Evolutionary conservation across 2,797 vertebrate genomes (phyloP).

Genomic region (Gymnothorax reevesii): DNA sequence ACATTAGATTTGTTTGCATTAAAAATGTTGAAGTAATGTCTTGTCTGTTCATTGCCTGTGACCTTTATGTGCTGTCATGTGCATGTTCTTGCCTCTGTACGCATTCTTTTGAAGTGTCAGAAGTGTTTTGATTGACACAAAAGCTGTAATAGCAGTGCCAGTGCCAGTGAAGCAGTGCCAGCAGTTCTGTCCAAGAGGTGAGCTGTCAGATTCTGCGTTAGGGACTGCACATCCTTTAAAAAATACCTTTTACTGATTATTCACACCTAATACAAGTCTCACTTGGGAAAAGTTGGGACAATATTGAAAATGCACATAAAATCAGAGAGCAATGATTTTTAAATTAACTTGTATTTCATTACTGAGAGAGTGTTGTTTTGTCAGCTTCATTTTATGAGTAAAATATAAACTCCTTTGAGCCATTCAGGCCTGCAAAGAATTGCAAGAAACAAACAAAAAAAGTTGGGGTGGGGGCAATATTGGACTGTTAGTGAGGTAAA

Average conservation of each 20-base stretch:
- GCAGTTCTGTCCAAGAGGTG: neutral
- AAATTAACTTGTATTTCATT: too few relatives aligned
- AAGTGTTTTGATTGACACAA: neutral
- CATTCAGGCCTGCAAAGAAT: too few relatives aligned
- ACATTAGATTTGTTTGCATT: constrained; percentile 40
- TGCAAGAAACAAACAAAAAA: too few relatives aligned
- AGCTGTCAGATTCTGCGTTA: neutral
- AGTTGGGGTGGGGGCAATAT: too few relatives aligned
- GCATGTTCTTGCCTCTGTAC: neutral
- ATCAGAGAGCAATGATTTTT: too few relatives aligned
- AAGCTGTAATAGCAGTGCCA: neutral
- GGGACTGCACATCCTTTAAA: neutral
- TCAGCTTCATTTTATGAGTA: too few relatives aligned
- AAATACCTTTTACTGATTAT: neutral
- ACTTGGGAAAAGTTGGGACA: neutral
- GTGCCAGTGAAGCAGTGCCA: neutral
- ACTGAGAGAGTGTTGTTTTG: too few relatives aligned
- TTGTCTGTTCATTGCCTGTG: neutral
- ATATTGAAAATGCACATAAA: too few relatives aligned
- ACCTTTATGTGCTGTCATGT: neutral
- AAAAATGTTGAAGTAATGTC: constrained; percentile 39
- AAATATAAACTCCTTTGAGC: too few relatives aligned
- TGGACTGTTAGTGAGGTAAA: too few relatives aligned
- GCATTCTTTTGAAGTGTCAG: neutral
- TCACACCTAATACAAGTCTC: neutral